Evolutionary conservation across 2,888 invertebrate genomes (phyloP).

Genomic region (Gymnosoma rotundatum): DNA sequence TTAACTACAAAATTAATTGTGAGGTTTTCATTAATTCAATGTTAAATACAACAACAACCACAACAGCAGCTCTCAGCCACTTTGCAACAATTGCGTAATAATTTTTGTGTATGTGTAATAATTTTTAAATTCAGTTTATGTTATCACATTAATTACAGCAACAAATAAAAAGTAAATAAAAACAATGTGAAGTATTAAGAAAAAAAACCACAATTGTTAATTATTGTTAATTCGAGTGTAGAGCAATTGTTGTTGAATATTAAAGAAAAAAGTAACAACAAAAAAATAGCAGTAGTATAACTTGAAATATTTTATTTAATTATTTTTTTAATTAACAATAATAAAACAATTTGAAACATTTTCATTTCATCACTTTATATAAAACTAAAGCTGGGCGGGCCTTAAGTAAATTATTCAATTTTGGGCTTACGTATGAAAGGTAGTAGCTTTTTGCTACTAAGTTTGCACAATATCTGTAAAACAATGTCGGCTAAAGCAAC

Average conservation of each 20-base stretch:
- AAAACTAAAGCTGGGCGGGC: no score
- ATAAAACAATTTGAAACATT: no score
- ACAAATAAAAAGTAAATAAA: not conserved
- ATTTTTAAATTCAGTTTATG: slow-evolving; percentile 12
- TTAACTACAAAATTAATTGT: slow-evolving; percentile 25
- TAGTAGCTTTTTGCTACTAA: no score
- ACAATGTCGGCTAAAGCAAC: no score
- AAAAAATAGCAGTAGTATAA: not conserved
- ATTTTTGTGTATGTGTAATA: slow-evolving; percentile 28
- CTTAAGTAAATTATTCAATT: no score
- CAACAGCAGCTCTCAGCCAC: not conserved
- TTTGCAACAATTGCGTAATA: slow-evolving; percentile 47
- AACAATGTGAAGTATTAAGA: not conserved
- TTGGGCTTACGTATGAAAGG: no score
- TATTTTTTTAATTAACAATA: no score
- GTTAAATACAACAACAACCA: slow-evolving; percentile 51
- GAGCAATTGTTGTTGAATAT: no score
- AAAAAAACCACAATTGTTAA: slow-evolving; percentile 50
- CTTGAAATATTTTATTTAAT: no score
- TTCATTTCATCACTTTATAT: no score
- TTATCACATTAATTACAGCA: slow-evolving; percentile 5
- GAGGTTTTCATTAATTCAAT: slow-evolving; percentile 60
- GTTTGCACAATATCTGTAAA: no score
- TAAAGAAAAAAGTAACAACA: not conserved
- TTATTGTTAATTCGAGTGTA: slow-evolving; percentile 25